Evolutionary conservation across 2,888 invertebrate species (phyloP), one percentile per base, ranked within the genome.

Genomic region (Ommatoiulus sabulosus): DNA sequence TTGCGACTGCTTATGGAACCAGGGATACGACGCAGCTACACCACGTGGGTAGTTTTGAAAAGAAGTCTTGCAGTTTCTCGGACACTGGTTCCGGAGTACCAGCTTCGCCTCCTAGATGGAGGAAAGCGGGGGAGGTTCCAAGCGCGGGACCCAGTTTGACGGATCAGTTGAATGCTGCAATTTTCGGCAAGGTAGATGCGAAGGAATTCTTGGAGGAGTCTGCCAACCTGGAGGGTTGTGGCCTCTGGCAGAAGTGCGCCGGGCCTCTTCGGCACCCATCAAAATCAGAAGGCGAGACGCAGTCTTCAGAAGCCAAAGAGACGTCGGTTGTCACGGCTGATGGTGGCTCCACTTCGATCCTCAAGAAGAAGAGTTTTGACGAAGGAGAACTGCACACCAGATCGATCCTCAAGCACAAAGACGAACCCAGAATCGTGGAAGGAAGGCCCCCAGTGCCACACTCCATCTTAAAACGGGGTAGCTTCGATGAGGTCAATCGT

Each of bases 381-480:
- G 84, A 87, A 35, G 84, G 20, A 17, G 87, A 87, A n/a, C 7
- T 52, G 43, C 80, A 24, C 44, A 87, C 87, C 10, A 72, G 44
- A 63, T 89, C 89, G 10, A 89, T 89, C 46, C 57, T 89, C 6
- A 87, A 87, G 46, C n/a, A 44, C 35, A 89, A 89, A 43, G 89
- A 89, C 0, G 89, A 89, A n/a, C 6, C 24, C 17, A n/a, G 48
- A 17, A 35, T 44, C 12, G 87, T 80, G 17, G 89, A 89, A 35
- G 89, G 89, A 10, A 72, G 84, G 24, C 89, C 89, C 12, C 89
- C 89, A n/a, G 87, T 89, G 24, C 89, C 89, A 8, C 89, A 87
- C n/a, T 89, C 89, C 72, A 89, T 89, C 44, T 52, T 89, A 15
- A 87, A 87, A 35, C n/a, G 87, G 6, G 89, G 89, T 48, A 89